Percentiles rank a stretch among this genome's conserved stretches.
Evolutionary conservation across 2,113 vertebrate species (phyloP).

Genomic region (Osmerus eperlanus): DNA sequence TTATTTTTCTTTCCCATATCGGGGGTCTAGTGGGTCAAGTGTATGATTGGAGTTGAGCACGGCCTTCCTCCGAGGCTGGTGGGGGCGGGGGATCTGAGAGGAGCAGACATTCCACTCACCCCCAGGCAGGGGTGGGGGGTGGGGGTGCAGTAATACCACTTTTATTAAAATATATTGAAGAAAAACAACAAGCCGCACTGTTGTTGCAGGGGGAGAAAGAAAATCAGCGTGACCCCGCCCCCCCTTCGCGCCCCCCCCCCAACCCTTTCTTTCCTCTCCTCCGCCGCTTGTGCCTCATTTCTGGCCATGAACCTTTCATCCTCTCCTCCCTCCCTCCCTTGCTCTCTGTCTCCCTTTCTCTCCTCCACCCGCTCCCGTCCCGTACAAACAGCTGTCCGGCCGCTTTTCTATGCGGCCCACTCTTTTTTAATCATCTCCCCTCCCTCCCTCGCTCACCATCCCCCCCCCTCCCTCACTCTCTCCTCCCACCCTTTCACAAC

Average conservation of each 20-base stretch:
- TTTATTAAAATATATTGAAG: constrained; percentile 76
- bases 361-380: neutral
- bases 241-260: constrained; percentile 15
- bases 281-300: constrained; percentile 31
- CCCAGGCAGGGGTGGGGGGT: constrained; percentile 33
- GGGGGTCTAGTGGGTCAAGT: constrained; percentile 32
- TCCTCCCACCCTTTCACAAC: constrained; percentile 1
- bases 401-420: constrained; percentile 23
- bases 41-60: constrained; percentile 23
- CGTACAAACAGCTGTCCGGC: constrained; percentile 38
- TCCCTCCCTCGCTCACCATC: constrained; percentile 30
- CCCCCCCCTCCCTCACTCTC: constrained; percentile 27
- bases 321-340: neutral
- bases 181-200: constrained; percentile 54
- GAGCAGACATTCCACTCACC: constrained; percentile 63
- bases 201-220: constrained; percentile 33
- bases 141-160: constrained; percentile 67
- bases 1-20: constrained; percentile 25
- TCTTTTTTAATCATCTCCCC: constrained; percentile 38
- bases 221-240: constrained; percentile 51
- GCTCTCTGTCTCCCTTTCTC: neutral
- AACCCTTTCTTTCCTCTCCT: constrained; percentile 8
- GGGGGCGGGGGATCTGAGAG: constrained; percentile 33
- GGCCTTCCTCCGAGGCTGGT: constrained; percentile 17
- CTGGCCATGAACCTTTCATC: constrained; percentile 34